Percentiles rank a stretch among this genome's conserved stretches.
Evolutionary conservation across 1,140 invertebrate genomes (phyloP).

Genomic region (Orchestia grillus): DNA sequence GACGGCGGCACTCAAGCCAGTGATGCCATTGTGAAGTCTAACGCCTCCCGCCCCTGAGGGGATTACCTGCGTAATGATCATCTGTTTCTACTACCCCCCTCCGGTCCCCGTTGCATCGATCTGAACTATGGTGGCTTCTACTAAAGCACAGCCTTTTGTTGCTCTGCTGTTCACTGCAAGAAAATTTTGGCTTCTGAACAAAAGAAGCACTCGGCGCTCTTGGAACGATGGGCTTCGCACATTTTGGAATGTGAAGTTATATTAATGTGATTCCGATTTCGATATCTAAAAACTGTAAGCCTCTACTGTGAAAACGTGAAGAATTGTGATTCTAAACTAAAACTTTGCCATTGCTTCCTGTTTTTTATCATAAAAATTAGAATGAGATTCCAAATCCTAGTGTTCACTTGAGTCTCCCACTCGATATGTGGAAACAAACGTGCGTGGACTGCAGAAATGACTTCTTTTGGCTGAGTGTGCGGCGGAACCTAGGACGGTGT

Average conservation of each 20-base stretch:
- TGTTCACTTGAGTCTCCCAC: neutral
- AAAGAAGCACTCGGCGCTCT: neutral
- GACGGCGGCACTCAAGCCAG: neutral
- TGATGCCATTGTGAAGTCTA: neutral
- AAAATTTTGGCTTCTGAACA: neutral
- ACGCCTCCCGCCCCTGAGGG: neutral
- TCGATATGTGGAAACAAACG: neutral
- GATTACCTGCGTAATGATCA: neutral
- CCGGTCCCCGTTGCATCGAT: neutral
- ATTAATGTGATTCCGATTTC: neutral
- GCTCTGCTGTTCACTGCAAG: neutral
- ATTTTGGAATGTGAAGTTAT: neutral
- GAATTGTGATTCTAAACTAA: neutral
- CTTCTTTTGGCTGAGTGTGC: neutral
- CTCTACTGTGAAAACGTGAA: neutral
- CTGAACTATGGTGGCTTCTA: neutral
- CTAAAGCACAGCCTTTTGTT: neutral
- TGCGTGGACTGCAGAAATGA: neutral
- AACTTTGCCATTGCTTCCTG: neutral
- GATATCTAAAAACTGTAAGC: neutral
- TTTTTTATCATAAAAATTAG: neutral
- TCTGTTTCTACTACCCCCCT: neutral
- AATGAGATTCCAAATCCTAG: neutral
- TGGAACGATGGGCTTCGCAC: neutral
- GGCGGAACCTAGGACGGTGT: neutral